Percentiles rank a stretch among this genome's conserved stretches.
Conservation (phyloP, 2,797 vertebrate genomes). For the Acanthornis magna region DNA sequence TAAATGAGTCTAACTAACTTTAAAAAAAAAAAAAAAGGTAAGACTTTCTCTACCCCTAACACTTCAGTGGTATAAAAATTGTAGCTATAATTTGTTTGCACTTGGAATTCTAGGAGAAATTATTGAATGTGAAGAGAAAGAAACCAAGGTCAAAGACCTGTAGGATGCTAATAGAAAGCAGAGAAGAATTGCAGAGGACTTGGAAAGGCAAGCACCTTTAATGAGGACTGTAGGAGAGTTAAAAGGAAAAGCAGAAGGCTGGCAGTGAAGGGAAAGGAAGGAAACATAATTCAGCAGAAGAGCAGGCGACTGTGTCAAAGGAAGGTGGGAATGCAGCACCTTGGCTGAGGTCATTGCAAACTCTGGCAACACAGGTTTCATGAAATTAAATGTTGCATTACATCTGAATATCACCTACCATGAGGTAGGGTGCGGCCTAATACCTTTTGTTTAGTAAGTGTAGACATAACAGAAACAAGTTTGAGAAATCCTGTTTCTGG, state of each 20-base stretch:
- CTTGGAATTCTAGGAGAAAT: background rate
- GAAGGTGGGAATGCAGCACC: background rate
- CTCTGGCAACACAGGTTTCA: background rate
- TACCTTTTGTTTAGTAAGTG: background rate
- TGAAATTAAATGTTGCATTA: constrained; percentile 18
- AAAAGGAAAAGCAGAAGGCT: background rate
- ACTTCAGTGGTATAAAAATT: background rate
- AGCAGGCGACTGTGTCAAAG: accelerated
- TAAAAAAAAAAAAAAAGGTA: background rate
- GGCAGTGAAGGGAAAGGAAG: background rate
- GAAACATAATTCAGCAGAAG: background rate
- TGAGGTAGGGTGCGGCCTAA: background rate
- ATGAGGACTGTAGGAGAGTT: background rate
- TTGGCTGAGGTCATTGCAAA: background rate
- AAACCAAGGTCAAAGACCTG: background rate
- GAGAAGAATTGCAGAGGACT: background rate
- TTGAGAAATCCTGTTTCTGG: background rate
- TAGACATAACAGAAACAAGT: background rate
- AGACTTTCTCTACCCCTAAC: background rate
- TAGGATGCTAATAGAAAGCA: background rate
- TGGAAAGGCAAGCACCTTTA: accelerated
- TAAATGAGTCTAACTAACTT: background rate
- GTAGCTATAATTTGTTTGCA: background rate
- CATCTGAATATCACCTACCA: background rate
- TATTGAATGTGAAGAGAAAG: background rate